A percentile compares a stretch with the other conserved stretches of the same genome.
phyloP scores from a whole-genome alignment of 2,888 invertebrate genomes.

The Tinea trinotella region DNA sequence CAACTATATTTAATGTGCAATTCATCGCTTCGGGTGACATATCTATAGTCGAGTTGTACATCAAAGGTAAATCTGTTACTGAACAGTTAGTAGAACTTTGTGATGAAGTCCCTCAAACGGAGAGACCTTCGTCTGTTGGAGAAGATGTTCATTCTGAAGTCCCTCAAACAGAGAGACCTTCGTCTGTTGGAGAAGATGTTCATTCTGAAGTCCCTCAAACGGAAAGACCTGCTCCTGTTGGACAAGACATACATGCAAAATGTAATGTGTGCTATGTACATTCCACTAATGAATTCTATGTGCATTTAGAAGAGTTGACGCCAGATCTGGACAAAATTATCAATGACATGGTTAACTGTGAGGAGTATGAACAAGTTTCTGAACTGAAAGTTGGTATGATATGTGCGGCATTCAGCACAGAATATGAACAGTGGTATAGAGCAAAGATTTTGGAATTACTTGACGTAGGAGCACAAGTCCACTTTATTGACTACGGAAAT shows the following conservation, averaged over 20 bases:
- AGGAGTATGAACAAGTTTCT: constrained; percentile 60
- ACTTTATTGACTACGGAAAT: constrained; percentile 81
- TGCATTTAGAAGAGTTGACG: constrained; percentile 74
- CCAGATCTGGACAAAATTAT: constrained; percentile 74
- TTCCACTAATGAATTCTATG: constrained; percentile 80
- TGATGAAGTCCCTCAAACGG: constrained; percentile 30
- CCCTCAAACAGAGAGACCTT: constrained; percentile 30
- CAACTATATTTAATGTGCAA: constrained; percentile 78
- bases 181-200: constrained; percentile 42
- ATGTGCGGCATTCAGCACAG: constrained; percentile 77
- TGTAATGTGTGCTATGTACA: constrained; percentile 79
- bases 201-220: constrained; percentile 47
- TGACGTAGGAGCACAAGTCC: constrained; percentile 69
- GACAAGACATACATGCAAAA: constrained; percentile 57
- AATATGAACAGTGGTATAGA: constrained; percentile 78
- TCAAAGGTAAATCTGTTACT: constrained; percentile 75
- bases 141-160: constrained; percentile 13
- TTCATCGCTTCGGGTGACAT: constrained; percentile 78
- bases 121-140: not conserved
- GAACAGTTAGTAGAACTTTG: constrained; percentile 72
- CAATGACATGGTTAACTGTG: constrained; percentile 65
- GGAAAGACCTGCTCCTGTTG: constrained; percentile 22
- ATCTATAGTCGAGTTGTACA: constrained; percentile 74
- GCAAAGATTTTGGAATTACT: constrained; percentile 74
- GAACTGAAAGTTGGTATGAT: constrained; percentile 73